A percentile compares a stretch with the other conserved stretches of the same genome.
Conservation (phyloP, 2,113 vertebrate species). For the Salvelinus namaycush region DNA sequence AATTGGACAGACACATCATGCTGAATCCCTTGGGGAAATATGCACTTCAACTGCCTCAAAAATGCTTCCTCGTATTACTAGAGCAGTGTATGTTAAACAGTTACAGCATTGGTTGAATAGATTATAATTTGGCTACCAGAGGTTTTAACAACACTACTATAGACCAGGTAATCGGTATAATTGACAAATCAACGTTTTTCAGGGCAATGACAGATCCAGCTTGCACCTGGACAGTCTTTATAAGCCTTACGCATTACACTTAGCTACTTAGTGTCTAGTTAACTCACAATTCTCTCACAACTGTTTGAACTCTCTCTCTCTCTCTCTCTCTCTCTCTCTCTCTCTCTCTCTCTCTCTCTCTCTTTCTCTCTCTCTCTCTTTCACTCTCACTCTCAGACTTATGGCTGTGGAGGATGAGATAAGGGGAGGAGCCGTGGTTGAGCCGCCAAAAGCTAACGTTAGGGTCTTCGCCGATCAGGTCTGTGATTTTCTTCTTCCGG, state of each 20-base stretch:
- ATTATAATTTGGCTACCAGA: background rate
- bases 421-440: conserved; percentile 80
- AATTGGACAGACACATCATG: conserved; percentile 39
- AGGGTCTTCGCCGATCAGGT: conserved; percentile 97
- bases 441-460: conserved; percentile 77
- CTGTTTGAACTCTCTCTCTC: conserved; percentile 23
- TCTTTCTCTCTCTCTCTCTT: conserved; percentile 5
- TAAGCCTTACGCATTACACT: background rate
- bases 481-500: conserved; percentile 50
- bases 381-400: conserved; percentile 74
- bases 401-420: conserved; percentile 97
- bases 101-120: background rate
- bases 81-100: background rate
- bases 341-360: conserved; percentile 2
- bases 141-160: background rate
- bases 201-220: background rate
- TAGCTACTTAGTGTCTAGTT: conserved; percentile 38
- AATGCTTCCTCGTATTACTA: conserved; percentile 16
- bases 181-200: conserved; percentile 10
- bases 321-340: conserved; percentile 12
- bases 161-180: background rate
- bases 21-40: conserved; percentile 42
- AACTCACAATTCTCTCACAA: conserved; percentile 49
- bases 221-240: conserved; percentile 19
- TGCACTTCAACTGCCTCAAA: conserved; percentile 16